A percentile compares a stretch with the other conserved stretches of the same genome.
Evolutionary conservation across 2,888 invertebrate species (phyloP).

Genomic region (Folsomia candida): DNA sequence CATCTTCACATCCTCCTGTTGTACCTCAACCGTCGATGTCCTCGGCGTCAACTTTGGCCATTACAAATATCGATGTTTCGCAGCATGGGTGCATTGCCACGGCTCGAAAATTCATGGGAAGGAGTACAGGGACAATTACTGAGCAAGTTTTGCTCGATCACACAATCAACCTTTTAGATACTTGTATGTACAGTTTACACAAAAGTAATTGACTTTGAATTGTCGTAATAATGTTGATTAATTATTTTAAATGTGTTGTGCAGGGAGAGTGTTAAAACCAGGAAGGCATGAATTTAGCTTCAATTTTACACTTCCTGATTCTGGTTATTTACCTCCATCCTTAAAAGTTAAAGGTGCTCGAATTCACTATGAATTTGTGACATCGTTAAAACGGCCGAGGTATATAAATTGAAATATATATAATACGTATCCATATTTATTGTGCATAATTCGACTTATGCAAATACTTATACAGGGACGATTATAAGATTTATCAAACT

Average conservation of each 20-base stretch:
- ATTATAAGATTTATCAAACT: constrained; percentile 39
- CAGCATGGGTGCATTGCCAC: neutral
- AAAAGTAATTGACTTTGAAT: neutral
- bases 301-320: constrained; percentile 22
- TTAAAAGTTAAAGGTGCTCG: constrained; percentile 28
- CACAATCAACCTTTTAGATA: constrained; percentile 29
- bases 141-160: constrained; percentile 30
- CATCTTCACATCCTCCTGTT: constrained; percentile 8
- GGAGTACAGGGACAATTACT: neutral
- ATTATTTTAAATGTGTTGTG: neutral
- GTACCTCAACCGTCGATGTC: constrained; percentile 14
- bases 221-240: no score
- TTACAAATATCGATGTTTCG: neutral
- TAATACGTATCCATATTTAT: no score
- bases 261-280: constrained; percentile 41
- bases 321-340: constrained; percentile 28
- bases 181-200: constrained; percentile 20
- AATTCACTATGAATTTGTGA: constrained; percentile 35
- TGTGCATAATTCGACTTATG: neutral
- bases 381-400: constrained; percentile 27
- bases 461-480: constrained; percentile 26
- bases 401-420: no score
- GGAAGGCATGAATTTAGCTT: constrained; percentile 38
- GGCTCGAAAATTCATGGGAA: neutral
- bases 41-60: constrained; percentile 9